Base-by-base conservation (phyloP, 1,140 invertebrate species). In the Eupeodes corollae region DNA sequence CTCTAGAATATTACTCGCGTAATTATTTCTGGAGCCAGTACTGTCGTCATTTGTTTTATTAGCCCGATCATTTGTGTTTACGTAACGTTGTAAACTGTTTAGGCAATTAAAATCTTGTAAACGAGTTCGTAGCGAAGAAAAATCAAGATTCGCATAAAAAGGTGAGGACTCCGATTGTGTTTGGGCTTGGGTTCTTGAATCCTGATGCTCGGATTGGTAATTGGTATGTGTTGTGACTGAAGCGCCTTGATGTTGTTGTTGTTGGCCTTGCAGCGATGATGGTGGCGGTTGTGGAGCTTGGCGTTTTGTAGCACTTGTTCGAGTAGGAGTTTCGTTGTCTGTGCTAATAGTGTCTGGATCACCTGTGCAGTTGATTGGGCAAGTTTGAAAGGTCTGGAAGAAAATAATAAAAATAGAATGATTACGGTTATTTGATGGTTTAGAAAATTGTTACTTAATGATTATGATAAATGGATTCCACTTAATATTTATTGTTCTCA, bases 1-100 rank as follows among this genome's bases (percentile, higher is more conserved):
- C 42, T 61, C 63, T 63, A 67, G 47, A 43, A 67, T 67, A 41
- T 67, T 67, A 42, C 61, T 61, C 3, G 62, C 56, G 35, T 67
- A 67, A 40, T 64, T 64, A 46, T 64, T 63, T 18, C 19, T 50
- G 35, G 21, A 47, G 38, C 52, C 52, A 41, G 47, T 48, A 48
- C 60, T 61, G 50, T 50, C 46, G 32, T 48, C 51, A 42, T 8
- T 52, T 42, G 47, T 35, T 43, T 46, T 37, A 42, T 37, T 15
- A 13, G 3, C 13, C 35, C 15, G 39, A 15, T 5, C 39, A 15
- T 16, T 39, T 48, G 49, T 26, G 48, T 45, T 54, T 55, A 31
- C 62, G 56, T 65, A 66, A 42, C 60, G 62, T 53, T 63, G 64
- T 5, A 67, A 38, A 10, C 59, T 58, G 44, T 63, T 52, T 33